These are phyloP conservation scores for Alloplasta piceator DNA, from an alignment of 2,888 invertebrate species.

Conservation along the genomic window DNA sequence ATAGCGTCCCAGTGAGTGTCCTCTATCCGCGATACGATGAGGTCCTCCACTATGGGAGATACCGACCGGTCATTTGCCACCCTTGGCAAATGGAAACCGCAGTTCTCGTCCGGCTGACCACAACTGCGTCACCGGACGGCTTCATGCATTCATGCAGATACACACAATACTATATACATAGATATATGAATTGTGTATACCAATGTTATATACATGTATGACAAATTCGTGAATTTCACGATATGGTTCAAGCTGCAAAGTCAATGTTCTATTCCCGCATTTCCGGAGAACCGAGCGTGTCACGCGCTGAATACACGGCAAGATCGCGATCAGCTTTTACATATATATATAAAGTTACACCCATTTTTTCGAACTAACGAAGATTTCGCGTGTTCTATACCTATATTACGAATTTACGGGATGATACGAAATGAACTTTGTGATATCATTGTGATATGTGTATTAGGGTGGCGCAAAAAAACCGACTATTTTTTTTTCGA, in stretches of 20 bases:
- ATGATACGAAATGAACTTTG: too few relatives aligned
- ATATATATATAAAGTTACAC: too few relatives aligned
- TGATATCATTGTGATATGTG: too few relatives aligned
- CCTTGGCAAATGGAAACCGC: constrained; percentile 75
- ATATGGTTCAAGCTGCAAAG: constrained; percentile 21
- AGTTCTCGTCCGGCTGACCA: constrained; percentile 65
- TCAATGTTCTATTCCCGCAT: constrained; percentile 33
- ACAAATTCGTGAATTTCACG: constrained; percentile 33
- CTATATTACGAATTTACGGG: too few relatives aligned
- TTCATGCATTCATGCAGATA: constrained; percentile 49
- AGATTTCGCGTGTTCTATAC: too few relatives aligned
- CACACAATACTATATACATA: constrained; percentile 14
- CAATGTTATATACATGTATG: not conserved
- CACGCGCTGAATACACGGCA: constrained; percentile 26
- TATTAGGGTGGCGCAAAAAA: too few relatives aligned
- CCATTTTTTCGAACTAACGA: too few relatives aligned
- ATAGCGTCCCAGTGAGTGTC: not conserved
- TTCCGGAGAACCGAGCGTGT: constrained; percentile 5
- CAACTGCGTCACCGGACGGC: constrained; percentile 66
- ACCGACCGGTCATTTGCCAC: constrained; percentile 73
- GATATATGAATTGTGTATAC: not conserved
- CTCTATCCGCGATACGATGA: not conserved
- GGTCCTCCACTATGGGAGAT: not conserved
- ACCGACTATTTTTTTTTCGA: too few relatives aligned
- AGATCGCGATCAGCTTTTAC: constrained; percentile 29